phyloP scores from a whole-genome alignment of 2,888 invertebrate species.

The Tenthredo notha region DNA sequence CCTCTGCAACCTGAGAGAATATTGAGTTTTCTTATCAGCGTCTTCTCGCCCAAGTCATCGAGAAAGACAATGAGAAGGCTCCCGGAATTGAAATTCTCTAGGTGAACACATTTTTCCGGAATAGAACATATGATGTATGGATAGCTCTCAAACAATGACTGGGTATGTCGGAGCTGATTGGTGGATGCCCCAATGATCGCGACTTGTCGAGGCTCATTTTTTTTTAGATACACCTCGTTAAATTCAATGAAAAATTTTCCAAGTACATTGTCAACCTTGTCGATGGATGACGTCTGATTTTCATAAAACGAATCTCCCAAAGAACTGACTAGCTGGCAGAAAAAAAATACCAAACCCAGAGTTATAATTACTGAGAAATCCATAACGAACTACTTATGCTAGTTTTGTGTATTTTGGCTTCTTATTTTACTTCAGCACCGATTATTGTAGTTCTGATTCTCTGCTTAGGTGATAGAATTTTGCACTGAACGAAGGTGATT shows the following conservation, averaged over 20 bases:
- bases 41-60: conserved; percentile 7
- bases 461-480: not conserved
- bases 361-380: not conserved
- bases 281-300: not conserved
- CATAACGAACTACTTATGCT: not conserved
- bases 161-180: not conserved
- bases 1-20: not conserved
- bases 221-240: not conserved
- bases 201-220: not conserved
- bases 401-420: not conserved
- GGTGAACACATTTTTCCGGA: not conserved
- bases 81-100: not conserved
- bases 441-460: not conserved
- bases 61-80: not conserved
- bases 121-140: not conserved
- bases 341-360: not conserved
- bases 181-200: conserved; percentile 3
- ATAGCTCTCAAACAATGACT: not conserved
- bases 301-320: not conserved
- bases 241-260: not conserved
- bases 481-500: not conserved
- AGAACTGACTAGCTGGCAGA: not conserved
- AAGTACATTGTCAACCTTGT: not conserved
- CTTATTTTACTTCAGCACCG: not conserved
- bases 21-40: not conserved